Conservation (phyloP, 1,140 invertebrate species). For the Nephila pilipes region DNA sequence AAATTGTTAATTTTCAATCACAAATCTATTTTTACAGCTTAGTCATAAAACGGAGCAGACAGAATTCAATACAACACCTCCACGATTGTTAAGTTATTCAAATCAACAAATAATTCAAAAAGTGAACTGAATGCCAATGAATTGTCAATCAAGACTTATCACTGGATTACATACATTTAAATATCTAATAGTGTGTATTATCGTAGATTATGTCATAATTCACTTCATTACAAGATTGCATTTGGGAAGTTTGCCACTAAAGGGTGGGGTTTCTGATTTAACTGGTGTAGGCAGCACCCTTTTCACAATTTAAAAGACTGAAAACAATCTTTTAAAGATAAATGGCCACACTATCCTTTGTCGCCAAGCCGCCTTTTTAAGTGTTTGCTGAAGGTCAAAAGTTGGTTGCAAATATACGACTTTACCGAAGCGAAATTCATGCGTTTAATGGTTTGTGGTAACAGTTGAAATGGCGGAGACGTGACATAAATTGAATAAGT, state of each 20-base stretch:
- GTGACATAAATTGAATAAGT: not conserved
- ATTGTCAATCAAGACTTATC: not conserved
- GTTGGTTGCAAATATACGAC: not conserved
- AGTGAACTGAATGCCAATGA: not conserved
- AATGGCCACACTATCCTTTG: not conserved
- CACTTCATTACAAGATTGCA: not conserved
- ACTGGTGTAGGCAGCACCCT: not conserved
- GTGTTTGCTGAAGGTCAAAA: not conserved
- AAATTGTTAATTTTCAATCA: no score
- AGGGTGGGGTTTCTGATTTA: not conserved
- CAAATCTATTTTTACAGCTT: no score
- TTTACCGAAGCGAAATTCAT: not conserved
- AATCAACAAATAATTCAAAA: not conserved
- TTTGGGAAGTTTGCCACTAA: not conserved
- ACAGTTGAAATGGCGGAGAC: not conserved
- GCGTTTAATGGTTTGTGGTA: not conserved
- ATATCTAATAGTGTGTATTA: not conserved
- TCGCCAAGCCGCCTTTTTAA: not conserved
- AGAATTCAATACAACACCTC: no score
- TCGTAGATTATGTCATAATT: not conserved
- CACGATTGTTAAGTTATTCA: no score
- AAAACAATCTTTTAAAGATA: slow-evolving; percentile 13
- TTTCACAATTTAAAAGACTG: not conserved
- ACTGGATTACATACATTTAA: not conserved
- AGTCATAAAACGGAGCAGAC: no score